Percentiles rank a stretch among this genome's conserved stretches.
phyloP scores from a whole-genome alignment of 2,797 vertebrate species.

The Tragopan temminckii region DNA sequence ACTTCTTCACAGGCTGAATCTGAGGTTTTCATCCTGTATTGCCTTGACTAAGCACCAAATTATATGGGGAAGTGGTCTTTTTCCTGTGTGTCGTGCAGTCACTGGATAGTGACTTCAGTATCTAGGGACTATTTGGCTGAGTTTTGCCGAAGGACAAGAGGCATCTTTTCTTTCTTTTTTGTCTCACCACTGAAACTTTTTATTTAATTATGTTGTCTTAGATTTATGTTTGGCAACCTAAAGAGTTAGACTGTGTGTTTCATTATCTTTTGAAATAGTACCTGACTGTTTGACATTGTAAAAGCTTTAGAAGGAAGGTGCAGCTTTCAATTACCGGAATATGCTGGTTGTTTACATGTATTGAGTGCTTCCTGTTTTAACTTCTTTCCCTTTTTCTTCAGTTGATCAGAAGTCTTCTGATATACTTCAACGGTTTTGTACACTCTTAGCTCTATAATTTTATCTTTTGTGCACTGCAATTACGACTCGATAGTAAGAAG shows the following conservation, averaged over 20 bases:
- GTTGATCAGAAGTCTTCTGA: not conserved
- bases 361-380: not conserved
- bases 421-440: not conserved
- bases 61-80: rapidly evolving
- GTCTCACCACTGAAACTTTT: not conserved
- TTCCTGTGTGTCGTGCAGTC: not conserved
- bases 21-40: not conserved
- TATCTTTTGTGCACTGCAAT: not conserved
- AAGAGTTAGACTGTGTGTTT: not conserved
- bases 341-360: not conserved
- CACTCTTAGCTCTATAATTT: not conserved
- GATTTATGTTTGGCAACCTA: not conserved
- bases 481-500: not conserved
- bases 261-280: not conserved
- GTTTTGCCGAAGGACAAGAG: not conserved
- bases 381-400: not conserved
- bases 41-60: not conserved
- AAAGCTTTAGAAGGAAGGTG: conserved; percentile 6
- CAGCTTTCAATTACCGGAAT: not conserved
- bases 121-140: not conserved
- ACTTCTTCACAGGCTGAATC: not conserved
- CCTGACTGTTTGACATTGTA: not conserved
- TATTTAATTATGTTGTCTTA: not conserved
- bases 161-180: not conserved
- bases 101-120: not conserved